These are phyloP conservation scores for Drosophila nannoptera DNA, from an alignment of 1,140 invertebrate genomes.

Conservation along the genomic window DNA sequence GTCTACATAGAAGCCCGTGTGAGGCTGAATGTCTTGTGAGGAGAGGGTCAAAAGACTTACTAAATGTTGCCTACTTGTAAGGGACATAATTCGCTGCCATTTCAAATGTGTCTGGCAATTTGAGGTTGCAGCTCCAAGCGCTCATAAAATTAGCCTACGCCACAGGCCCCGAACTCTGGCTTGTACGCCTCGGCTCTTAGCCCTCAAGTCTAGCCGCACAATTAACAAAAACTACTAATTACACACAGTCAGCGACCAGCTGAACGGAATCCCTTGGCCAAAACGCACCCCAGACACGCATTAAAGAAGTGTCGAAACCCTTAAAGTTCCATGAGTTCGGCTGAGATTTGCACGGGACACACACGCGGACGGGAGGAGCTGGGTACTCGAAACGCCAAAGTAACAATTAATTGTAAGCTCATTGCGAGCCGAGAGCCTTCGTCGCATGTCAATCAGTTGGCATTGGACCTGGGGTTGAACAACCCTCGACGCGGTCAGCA, in stretches of 20 bases:
- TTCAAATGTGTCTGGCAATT: slow-evolving; percentile 28
- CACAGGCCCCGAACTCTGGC: not conserved
- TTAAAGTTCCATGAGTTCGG: slow-evolving; percentile 24
- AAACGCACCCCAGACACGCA: slow-evolving; percentile 33
- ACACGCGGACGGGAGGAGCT: not conserved
- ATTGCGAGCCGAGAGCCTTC: slow-evolving; percentile 48
- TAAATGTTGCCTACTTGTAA: slow-evolving; percentile 27
- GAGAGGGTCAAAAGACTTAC: slow-evolving; percentile 11
- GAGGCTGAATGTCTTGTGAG: not conserved
- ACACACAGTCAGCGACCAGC: slow-evolving; percentile 21
- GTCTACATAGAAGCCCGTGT: not conserved
- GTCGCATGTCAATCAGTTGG: slow-evolving; percentile 61
- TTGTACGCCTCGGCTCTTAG: not conserved
- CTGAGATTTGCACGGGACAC: slow-evolving; percentile 35
- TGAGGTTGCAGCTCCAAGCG: slow-evolving; percentile 27
- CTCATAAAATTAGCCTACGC: slow-evolving; percentile 48
- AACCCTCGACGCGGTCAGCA: slow-evolving; percentile 39
- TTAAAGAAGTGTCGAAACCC: slow-evolving; percentile 39
- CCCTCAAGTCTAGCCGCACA: slow-evolving; percentile 34
- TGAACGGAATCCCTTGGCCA: slow-evolving; percentile 11
- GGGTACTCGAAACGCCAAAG: slow-evolving; percentile 23
- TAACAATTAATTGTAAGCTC: slow-evolving; percentile 69
- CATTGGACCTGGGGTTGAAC: slow-evolving; percentile 5
- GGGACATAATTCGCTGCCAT: slow-evolving; percentile 13
- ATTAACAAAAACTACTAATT: slow-evolving; percentile 66